Evolutionary conservation across 2,113 vertebrate genomes (phyloP).

Genomic region (Myanophis thanlyinensis): DNA sequence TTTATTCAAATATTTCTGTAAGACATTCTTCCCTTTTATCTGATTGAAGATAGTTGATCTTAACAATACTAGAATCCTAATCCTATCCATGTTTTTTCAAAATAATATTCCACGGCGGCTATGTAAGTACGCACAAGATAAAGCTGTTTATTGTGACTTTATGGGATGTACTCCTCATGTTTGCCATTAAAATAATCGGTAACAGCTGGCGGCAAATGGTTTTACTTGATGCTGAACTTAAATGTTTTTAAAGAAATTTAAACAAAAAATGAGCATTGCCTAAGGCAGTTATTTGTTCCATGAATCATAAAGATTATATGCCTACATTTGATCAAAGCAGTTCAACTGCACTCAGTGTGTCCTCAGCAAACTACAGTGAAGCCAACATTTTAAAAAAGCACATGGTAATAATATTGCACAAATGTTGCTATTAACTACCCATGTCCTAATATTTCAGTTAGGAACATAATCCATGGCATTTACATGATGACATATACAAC

Average conservation of each 20-base stretch:
- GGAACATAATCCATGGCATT: not conserved
- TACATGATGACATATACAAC: not conserved
- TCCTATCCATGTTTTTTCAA: not conserved
- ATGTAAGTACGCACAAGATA: not conserved
- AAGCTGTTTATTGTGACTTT: not conserved
- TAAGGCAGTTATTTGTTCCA: not conserved
- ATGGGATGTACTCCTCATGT: not conserved
- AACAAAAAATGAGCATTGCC: not conserved
- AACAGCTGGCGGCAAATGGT: not conserved
- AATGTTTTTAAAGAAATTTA: not conserved
- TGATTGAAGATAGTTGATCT: not conserved
- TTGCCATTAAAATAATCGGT: not conserved
- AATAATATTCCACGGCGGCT: not conserved
- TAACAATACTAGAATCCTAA: not conserved
- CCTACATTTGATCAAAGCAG: not conserved
- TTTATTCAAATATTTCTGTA: not conserved
- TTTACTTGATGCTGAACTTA: not conserved
- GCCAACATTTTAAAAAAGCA: not conserved
- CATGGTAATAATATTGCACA: not conserved
- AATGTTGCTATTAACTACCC: not conserved
- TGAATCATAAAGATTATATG: not conserved
- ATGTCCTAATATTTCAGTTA: not conserved
- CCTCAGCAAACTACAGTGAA: not conserved
- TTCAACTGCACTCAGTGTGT: not conserved
- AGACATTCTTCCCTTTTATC: not conserved